Evolutionary conservation across 2,797 vertebrate genomes (phyloP), one percentile per base, ranked within the genome.

Genomic region (Emydoidea blandingii): DNA sequence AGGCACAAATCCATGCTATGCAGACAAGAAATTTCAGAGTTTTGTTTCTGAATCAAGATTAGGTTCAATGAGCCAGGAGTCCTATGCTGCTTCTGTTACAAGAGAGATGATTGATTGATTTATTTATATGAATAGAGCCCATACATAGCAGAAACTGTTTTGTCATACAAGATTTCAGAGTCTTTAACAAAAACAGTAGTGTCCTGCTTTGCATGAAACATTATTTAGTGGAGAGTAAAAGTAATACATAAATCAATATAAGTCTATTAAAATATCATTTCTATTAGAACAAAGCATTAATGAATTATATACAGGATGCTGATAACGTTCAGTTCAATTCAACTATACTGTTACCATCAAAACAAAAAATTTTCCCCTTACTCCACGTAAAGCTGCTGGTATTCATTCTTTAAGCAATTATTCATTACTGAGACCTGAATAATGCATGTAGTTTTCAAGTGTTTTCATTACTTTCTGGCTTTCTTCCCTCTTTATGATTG

Each of bases 181-280:
- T 7, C 47, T 44, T 81, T 72, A 74, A 44, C 37, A 25, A 0
- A 4, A 91, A 93, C 86, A 93, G 92, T 94, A n/a, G 95, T 94
- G 94, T 94, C 92, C 91, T 95, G 94, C 89, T 88, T 79, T 44
- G 84, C 41, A 52, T 1, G 19, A 54, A 81, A 79, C 29, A 74
- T 6, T 4, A 41, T 5, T 49, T 10, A 29, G 44, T 15, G 44
- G 86, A 90, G 53, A 53, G 72, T 53, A 81, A 23, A 89, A 94
- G 57, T 57, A 90, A 87, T 52, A 12, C 14, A 21, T 11, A 37
- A 74, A 41, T 18, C 34, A 49, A 34, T 54, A 52, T 50, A 83
- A 5, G 50, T 59, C 52, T 74, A 2, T 53, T 49, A 76, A 52
- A 93, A 72, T 37, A 79, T 2, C 15, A 50, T 87, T 72, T 78